Base-by-base conservation (phyloP, 2,888 invertebrate genomes). In the Actias luna region DNA sequence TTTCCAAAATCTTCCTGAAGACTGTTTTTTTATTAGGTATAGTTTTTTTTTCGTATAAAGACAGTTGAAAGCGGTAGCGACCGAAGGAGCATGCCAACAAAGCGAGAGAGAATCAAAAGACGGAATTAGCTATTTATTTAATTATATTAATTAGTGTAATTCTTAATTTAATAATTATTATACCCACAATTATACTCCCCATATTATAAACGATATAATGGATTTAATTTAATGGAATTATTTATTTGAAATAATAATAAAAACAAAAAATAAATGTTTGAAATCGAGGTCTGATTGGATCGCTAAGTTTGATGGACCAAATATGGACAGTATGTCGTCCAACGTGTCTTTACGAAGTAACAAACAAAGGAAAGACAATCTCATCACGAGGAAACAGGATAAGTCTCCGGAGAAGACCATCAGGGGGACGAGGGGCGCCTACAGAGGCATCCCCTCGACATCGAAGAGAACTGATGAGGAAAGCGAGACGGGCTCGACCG, bases 1-100 rank as follows among this genome's bases (percentile, higher is more conserved):
- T 89, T 92, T 92, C 90, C 90, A 88, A 91, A 88, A 89, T 88
- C 89, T 85, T 84, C 84, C 89, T 84, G 73, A 92, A 92, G 92
- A 92, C 92, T 92, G 92, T 89, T 85, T 80, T 79, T 82, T 77
- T 75, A 77, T 75, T 77, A 79, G 80, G 79, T 78, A 74, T 77
- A 77, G 78, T 79, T 80, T 79, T 80, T 78, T 74, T 71, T 76
- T 85, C 83, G 82, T 74, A 66, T 76, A 81, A 82, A 78, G 79
- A 77, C 74, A 76, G 73, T 77, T 75, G 64, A 75, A 79, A 74
- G 71, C 66, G 75, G 74, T 73, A 68, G 70, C 67, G 61, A 72
- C 77, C 68, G 77, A 76, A 75, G 75, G 73, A 85, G 84, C 79
- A 90, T 89, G 91, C 85, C 86, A 90, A 90, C 75, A 73, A 73